Evolutionary conservation across 53 echinoderm and acorn worm species (phyloP).

Genomic region (Echinarachnius parma): DNA sequence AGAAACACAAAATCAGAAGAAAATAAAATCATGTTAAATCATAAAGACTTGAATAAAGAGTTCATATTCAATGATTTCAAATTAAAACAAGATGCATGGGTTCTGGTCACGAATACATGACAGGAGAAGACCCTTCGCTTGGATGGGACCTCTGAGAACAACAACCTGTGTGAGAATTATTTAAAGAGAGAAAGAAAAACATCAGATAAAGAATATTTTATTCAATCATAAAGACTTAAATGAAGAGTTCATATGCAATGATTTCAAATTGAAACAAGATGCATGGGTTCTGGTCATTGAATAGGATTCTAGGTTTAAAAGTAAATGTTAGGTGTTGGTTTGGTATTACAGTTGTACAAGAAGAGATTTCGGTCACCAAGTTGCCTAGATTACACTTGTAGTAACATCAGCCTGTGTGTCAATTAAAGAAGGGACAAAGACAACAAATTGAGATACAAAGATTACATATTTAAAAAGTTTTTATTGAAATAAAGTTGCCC

Average conservation of each 20-base stretch:
- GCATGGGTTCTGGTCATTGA: conserved; percentile 82
- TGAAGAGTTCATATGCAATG: conserved; percentile 62
- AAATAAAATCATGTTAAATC: neutral
- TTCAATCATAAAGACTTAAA: too few relatives aligned
- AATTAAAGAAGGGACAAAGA: too few relatives aligned
- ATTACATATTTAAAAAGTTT: too few relatives aligned
- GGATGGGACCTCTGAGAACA: conserved; percentile 86
- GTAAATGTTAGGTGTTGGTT: too few relatives aligned
- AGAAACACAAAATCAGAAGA: neutral
- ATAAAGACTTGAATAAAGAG: too few relatives aligned
- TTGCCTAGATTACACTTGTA: conserved; percentile 89
- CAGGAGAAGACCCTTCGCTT: conserved; percentile 87
- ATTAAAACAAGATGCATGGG: conserved; percentile 95
- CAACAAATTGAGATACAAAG: too few relatives aligned
- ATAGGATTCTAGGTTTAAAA: too few relatives aligned
- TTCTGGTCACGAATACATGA: conserved; percentile 85
- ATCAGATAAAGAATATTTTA: neutral
- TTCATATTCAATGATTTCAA: conserved; percentile 73
- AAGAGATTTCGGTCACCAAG: conserved; percentile 74
- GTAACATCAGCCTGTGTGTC: conserved; percentile 98
- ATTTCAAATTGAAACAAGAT: conserved; percentile 93
- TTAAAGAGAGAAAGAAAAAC: neutral
- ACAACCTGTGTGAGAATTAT: conserved; percentile 84
- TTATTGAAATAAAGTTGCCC: too few relatives aligned
- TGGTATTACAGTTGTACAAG: too few relatives aligned